Percentiles rank a stretch among this genome's conserved stretches.
Conservation (phyloP, 2,113 vertebrate species). For the Chloebia gouldiae region DNA sequence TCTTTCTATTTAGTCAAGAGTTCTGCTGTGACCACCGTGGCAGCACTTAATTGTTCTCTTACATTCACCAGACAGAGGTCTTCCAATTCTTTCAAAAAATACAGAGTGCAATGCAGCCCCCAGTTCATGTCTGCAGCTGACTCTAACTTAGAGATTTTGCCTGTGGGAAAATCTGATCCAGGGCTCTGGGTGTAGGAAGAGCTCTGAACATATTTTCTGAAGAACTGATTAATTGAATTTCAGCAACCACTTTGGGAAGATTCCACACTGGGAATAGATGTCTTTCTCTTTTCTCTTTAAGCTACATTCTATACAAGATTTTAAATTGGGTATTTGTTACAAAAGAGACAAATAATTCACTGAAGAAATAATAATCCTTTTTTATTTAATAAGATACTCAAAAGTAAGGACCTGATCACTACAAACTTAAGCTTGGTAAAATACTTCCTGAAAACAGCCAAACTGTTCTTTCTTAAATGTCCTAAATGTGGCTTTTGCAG, state of each 20-base stretch:
- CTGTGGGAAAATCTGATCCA: neutral
- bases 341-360: neutral
- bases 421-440: neutral
- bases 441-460: neutral
- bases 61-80: neutral
- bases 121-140: neutral
- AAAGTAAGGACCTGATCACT: neutral
- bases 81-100: neutral
- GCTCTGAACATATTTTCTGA: neutral
- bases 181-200: neutral
- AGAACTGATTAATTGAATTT: neutral
- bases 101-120: fast-evolving
- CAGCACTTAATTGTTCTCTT: neutral
- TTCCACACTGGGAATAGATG: neutral
- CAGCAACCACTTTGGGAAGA: neutral
- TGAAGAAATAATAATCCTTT: neutral
- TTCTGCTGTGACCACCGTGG: neutral
- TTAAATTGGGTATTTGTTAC: neutral
- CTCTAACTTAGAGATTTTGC: neutral
- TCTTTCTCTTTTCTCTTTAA: neutral
- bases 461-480: neutral
- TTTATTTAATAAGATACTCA: neutral
- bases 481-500: neutral
- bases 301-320: neutral
- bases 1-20: neutral